Evolutionary conservation across 1,140 invertebrate genomes (phyloP).

Genomic region (Littorina saxatilis): DNA sequence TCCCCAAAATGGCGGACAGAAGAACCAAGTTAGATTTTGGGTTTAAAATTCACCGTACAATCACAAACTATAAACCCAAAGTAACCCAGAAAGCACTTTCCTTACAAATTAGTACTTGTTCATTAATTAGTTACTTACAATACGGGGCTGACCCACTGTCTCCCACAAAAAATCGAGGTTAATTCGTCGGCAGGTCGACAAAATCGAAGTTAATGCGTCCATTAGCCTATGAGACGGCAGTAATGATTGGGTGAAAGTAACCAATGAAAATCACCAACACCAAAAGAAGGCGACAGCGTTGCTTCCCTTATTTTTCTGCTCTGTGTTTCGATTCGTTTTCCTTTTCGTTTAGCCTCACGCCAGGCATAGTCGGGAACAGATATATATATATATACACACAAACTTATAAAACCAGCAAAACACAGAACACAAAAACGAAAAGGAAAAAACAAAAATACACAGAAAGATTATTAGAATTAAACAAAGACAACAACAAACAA

Average conservation of each 20-base stretch:
- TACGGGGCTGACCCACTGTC: constrained; percentile 34
- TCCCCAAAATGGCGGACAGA: constrained; percentile 21
- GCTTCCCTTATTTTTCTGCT: background rate
- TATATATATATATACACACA: too few species aligned
- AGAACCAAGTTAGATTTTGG: background rate
- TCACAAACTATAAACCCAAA: too few species aligned
- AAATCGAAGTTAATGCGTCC: constrained; percentile 59
- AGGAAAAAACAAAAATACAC: background rate
- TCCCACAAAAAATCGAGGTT: constrained; percentile 63
- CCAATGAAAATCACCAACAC: constrained; percentile 23
- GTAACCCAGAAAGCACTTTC: too few species aligned
- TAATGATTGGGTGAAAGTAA: constrained; percentile 36
- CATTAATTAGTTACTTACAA: constrained; percentile 14
- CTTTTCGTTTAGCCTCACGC: too few species aligned
- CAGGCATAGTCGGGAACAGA: too few species aligned
- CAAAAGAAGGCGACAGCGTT: background rate
- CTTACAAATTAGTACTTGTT: too few species aligned
- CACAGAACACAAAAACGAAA: background rate
- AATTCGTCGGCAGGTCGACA: constrained; percentile 55
- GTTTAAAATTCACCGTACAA: background rate
- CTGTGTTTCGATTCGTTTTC: too few species aligned
- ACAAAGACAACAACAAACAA: constrained; percentile 23
- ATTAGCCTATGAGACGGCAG: constrained; percentile 41
- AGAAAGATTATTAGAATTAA: too few species aligned
- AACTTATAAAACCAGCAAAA: too few species aligned